Percentiles rank a stretch among this genome's conserved stretches.
Evolutionary conservation across 2,797 vertebrate species (phyloP).

Genomic region (Otus scops): DNA sequence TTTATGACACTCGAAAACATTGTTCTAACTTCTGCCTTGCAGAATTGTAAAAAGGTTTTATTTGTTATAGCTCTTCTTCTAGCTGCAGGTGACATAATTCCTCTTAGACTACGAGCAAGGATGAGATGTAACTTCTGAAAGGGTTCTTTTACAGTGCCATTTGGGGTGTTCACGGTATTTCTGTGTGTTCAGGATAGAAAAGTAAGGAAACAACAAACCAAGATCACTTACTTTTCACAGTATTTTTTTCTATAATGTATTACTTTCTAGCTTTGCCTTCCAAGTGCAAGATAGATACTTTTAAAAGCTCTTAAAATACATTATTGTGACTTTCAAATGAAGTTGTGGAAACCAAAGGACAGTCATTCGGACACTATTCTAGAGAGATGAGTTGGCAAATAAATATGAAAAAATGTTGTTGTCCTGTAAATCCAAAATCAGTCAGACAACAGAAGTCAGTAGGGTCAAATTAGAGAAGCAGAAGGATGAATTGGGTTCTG

Average conservation of each 20-base stretch:
- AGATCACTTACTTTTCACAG: slow-evolving; percentile 55
- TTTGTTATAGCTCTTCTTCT: neutral
- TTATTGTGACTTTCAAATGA: slow-evolving; percentile 63
- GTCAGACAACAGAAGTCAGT: neutral
- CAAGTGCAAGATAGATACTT: slow-evolving; percentile 52
- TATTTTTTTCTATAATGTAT: slow-evolving; percentile 34
- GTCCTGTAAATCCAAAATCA: neutral
- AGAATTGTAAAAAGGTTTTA: neutral
- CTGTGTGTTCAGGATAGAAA: slow-evolving; percentile 17
- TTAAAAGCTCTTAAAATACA: slow-evolving; percentile 63
- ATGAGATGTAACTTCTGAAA: slow-evolving; percentile 3
- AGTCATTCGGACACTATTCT: slow-evolving; percentile 36
- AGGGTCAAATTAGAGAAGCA: neutral
- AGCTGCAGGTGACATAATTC: neutral
- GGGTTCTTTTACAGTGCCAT: neutral
- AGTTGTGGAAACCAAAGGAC: slow-evolving; percentile 51
- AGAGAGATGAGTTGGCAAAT: slow-evolving; percentile 39
- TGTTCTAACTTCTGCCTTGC: neutral
- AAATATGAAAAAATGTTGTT: slow-evolving; percentile 44
- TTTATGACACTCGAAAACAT: neutral
- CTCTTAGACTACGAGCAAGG: neutral
- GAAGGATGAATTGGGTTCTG: neutral
- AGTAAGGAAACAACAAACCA: slow-evolving; percentile 51
- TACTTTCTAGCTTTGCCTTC: slow-evolving; percentile 48
- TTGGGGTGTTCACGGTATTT: neutral